Evolutionary conservation across 2,113 vertebrate genomes (phyloP), one percentile per base, ranked within the genome.

Genomic region (Myotis lucifugus): DNA sequence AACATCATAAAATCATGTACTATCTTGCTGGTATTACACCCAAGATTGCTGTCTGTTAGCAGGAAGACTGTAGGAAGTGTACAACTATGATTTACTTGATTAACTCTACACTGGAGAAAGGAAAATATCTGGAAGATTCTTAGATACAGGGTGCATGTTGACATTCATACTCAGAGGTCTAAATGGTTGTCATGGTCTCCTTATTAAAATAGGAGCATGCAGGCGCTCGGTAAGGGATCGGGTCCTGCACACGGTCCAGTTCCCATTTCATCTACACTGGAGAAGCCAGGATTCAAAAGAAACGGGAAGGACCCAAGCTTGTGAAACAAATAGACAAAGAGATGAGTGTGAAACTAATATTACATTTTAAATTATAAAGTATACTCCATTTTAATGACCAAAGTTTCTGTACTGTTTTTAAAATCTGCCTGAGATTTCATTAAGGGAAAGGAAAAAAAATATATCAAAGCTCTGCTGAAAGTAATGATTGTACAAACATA

Each of bases 11-110:
- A 87, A 83, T 6, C 6, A 7, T 27, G 3, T 9, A 32, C 4
- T 21, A 0, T 12, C 18, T 87, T 85, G n/a, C 29, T 40, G 17
- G 4, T 14, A 61, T 79, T 52, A 34, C 5, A 8, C 48, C 8
- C 21, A 40, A 40, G 27, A 25, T 2, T 64, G 18, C 2, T 48
- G 14, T 19, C 14, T 85, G 19, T 27, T n/a, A n/a, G 5, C 29
- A 11, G 4, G 10, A 76, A 2, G 6, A 14, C 1, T 11, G 3
- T 1, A 70, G 48, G 3, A 40, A 52, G 11, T 7, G 9, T 18
- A 46, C 5, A 69, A 1, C 9, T 54, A 5, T 37, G 32, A 85
- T 74, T 85, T 42, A 67, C 6, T 66, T 87, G 9, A 87, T 29
- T 78, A 81, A 66, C 19, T 81, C 8, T 77, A 72, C 8, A 59